phyloP scores from a whole-genome alignment of 2,797 vertebrate genomes.

The Dermochelys coriacea region DNA sequence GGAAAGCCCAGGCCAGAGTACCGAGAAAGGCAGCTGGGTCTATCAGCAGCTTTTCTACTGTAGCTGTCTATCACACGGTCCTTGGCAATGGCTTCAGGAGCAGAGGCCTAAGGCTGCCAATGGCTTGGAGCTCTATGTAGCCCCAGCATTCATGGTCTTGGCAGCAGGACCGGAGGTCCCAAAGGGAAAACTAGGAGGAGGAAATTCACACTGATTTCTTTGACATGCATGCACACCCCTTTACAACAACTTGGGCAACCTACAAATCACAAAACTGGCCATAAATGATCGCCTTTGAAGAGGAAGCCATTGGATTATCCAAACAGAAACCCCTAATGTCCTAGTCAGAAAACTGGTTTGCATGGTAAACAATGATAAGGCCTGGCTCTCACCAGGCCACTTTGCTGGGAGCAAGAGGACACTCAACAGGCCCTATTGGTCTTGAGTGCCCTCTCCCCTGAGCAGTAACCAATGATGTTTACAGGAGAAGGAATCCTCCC shows the following conservation, averaged over 20 bases:
- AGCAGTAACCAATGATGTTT: background rate
- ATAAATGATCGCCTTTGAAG: background rate
- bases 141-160: background rate
- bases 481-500: background rate
- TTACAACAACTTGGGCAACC: background rate
- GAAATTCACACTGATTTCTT: background rate
- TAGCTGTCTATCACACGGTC: background rate
- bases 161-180: background rate
- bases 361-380: background rate
- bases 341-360: too few relatives aligned
- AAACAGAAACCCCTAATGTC: background rate
- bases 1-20: background rate
- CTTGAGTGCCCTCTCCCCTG: rapidly evolving
- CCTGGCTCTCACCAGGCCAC: background rate
- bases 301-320: background rate
- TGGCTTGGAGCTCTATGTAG: background rate
- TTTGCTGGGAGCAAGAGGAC: background rate
- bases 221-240: background rate
- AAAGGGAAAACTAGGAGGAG: background rate
- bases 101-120: background rate
- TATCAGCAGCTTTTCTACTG: background rate
- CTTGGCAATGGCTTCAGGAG: background rate
- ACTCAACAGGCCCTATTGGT: too few relatives aligned
- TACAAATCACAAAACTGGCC: background rate
- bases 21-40: background rate